Evolutionary conservation across 2,797 vertebrate genomes (phyloP), one percentile per base, ranked within the genome.

Genomic region (Semaprochilodus insignis): DNA sequence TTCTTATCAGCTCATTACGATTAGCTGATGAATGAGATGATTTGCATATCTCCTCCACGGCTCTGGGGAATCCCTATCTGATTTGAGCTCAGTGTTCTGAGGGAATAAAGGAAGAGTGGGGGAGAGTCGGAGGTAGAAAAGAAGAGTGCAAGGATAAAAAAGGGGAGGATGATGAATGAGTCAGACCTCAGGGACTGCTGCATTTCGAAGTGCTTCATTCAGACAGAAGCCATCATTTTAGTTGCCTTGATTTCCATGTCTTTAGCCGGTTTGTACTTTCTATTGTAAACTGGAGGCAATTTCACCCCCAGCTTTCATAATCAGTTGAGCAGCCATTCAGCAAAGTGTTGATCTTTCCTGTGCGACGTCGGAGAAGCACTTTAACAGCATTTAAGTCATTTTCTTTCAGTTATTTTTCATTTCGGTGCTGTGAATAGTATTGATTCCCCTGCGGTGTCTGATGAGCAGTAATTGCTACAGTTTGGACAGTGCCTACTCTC

Each of bases 1-100:
- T 63, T 85, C 86, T 84, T 81, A 87, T 91, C 73, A 78, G 74
- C 84, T 81, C 74, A 79, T 88, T 84, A 87, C 77, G 63, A 83
- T 88, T 81, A 72, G 73, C 85, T 73, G 76, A 86, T 78, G 80
- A 74, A 57, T 82, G 71, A 62, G 81, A 51, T 54, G 63, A 88
- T 87, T 86, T 85, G 74, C 78, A 63, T 36, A 62, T 85, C 77
- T 78, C 69, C 48, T 71, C 51, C 60, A 48, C 44, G 73, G 77
- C 81, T 48, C 44, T 25, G 4, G 72, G 77, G 57, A 82, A 65
- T 19, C 57, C 74, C 62, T 25, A 52, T 83, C 71, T 63, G 79
- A 86, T 87, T 63, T 52, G n/a, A 74, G 74, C 77, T 75, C 44
- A 55, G 21, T 6, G 27, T 63, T 57, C 14, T 55, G 57, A 57